phyloP scores from a whole-genome alignment of 2,888 invertebrate species.

The Scrobipalpa atriplicella region DNA sequence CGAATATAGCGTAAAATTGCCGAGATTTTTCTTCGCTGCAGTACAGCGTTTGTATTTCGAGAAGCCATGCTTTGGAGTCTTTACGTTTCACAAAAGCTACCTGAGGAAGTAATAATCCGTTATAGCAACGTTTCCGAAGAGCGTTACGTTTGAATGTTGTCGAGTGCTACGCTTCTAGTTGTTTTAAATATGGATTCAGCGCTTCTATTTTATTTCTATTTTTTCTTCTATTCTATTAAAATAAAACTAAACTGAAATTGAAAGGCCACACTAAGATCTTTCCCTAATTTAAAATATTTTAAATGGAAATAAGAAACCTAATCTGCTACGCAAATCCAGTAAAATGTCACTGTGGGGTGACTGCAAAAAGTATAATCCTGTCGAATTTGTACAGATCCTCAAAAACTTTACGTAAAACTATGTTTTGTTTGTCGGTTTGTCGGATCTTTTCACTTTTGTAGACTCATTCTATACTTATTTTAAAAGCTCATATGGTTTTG shows the following conservation, averaged over 20 bases:
- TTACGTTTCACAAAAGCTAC: constrained; percentile 58
- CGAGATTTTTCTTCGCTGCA: too few species aligned
- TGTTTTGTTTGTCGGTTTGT: neutral
- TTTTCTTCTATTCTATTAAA: neutral
- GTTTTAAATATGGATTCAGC: neutral
- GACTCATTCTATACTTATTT: neutral
- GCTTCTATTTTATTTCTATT: neutral
- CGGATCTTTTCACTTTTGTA: neutral
- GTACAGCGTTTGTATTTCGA: constrained; percentile 66
- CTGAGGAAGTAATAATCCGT: constrained; percentile 28
- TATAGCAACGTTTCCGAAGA: constrained; percentile 20
- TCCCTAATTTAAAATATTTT: too few species aligned
- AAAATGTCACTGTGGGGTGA: too few species aligned
- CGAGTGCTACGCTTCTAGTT: neutral
- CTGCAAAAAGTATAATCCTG: too few species aligned
- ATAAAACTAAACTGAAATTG: too few species aligned
- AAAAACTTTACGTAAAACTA: neutral
- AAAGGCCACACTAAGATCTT: too few species aligned
- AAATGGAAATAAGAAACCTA: neutral
- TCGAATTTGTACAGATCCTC: too few species aligned
- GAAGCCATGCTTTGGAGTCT: constrained; percentile 89
- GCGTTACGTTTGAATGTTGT: constrained; percentile 8
- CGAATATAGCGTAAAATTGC: too few species aligned
- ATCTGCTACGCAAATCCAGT: too few species aligned
- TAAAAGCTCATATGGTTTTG: neutral